Evolutionary conservation across 2,113 vertebrate genomes (phyloP).

Genomic region (Pteropus alecto): DNA sequence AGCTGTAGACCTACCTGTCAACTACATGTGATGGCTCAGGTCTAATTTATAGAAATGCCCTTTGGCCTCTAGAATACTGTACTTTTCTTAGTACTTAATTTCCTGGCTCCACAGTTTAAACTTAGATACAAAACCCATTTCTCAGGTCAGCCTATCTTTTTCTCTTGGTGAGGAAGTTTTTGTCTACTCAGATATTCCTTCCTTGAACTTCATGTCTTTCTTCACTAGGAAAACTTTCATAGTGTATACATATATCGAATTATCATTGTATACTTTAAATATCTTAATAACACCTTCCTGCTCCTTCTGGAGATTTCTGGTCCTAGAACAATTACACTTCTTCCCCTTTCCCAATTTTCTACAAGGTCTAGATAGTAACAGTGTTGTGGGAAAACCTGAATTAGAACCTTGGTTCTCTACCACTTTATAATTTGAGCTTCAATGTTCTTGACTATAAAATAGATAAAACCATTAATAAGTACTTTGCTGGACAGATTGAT

Average conservation of each 20-base stretch:
- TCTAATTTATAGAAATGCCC: background rate
- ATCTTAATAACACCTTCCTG: background rate
- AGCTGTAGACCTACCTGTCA: background rate
- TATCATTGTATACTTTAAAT: too few species aligned
- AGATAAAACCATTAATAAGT: background rate
- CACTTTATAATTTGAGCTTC: background rate
- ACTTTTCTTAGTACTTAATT: background rate
- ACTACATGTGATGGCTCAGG: background rate
- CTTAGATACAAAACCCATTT: background rate
- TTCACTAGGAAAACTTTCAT: background rate
- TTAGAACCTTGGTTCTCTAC: background rate
- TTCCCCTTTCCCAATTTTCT: background rate
- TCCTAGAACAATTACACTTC: background rate
- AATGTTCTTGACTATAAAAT: background rate
- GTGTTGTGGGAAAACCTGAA: background rate
- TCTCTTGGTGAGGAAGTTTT: background rate
- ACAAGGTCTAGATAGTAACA: background rate
- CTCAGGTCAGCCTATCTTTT: background rate
- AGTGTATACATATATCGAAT: too few species aligned
- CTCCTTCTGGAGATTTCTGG: background rate
- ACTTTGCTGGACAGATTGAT: background rate
- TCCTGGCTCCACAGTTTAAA: background rate
- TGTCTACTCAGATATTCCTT: background rate
- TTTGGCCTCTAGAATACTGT: background rate
- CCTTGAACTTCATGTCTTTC: background rate